Evolutionary conservation across 2,888 invertebrate genomes (phyloP).

Genomic region (Latrodectus elegans): DNA sequence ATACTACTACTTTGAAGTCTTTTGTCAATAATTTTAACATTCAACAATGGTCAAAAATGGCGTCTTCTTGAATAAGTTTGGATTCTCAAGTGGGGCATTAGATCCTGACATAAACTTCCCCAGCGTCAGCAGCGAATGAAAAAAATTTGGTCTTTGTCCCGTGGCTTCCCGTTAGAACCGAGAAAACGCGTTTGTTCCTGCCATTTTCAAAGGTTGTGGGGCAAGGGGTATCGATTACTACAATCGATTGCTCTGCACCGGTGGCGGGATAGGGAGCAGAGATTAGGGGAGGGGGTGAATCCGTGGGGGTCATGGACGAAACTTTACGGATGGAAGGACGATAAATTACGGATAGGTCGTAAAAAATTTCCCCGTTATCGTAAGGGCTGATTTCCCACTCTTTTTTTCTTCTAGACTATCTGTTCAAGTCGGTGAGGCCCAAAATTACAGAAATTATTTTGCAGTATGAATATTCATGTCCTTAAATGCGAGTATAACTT

Average conservation of each 20-base stretch:
- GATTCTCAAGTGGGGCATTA: constrained; percentile 36
- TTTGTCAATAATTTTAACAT: too few species aligned
- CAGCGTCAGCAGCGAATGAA: constrained; percentile 57
- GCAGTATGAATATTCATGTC: constrained; percentile 62
- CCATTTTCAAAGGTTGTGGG: constrained; percentile 67
- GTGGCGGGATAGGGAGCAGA: constrained; percentile 35
- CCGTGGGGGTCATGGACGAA: constrained; percentile 51
- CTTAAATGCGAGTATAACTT: constrained; percentile 57
- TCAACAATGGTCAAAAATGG: constrained; percentile 35
- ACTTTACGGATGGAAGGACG: constrained; percentile 67
- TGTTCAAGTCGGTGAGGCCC: constrained; percentile 42
- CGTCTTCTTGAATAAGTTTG: neutral
- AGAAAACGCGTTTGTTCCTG: constrained; percentile 68
- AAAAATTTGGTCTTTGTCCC: constrained; percentile 67
- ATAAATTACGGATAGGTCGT: constrained; percentile 67
- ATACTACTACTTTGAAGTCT: too few species aligned
- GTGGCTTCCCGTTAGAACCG: constrained; percentile 62
- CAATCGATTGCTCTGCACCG: constrained; percentile 59
- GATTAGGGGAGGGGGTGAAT: constrained; percentile 42
- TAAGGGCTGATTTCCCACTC: constrained; percentile 43
- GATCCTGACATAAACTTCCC: constrained; percentile 66
- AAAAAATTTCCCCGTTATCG: constrained; percentile 61
- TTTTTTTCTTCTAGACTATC: constrained; percentile 41
- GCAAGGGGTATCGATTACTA: constrained; percentile 67
- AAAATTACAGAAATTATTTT: constrained; percentile 66